Base-by-base conservation (phyloP, 2,888 invertebrate genomes). In the Caenorhabditis sulstoni region DNA sequence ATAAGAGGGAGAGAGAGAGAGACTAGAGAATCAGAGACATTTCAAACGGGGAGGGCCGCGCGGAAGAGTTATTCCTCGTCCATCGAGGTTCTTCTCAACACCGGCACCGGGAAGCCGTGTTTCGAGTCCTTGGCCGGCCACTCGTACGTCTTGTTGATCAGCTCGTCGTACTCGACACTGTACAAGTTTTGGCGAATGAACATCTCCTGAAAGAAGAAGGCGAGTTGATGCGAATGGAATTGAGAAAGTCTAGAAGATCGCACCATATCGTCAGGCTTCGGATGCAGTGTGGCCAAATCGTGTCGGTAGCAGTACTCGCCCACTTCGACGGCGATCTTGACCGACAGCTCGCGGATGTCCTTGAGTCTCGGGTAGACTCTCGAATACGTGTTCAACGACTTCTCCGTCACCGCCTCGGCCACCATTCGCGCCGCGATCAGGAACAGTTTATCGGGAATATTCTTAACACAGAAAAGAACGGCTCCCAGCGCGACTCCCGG, bases 401-500 rank as follows among this genome's bases (percentile, higher is more conserved):
- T 93, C 58, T 95, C 93, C 0, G 94, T 93, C 8, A 97, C 97
- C 59, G 95, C 92, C 4, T 94, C 93, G 0, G 97, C 94, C 68
- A 98, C 92, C 65, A 94, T 93, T 94, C 95, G 91, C 53, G 98
- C 96, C 14, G 99, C 95, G 65, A 95, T 94, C 58, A 99, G 92
- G 93, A 99, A 99, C 91, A 97, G 93, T 81, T 94, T 94, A 90
- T 99, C 97, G 7, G 94, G 94, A 90, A 99, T 96, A 90, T 96
- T 96, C 90, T 96, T 95, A 5, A 96, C 94, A 68, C 95, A 95
- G 37, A 96, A 95, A 16, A 94, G 94, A 84, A 97, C 95, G 9
- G 96, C 95, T 9, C 97, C 99, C 20, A 99, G 93, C 11, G 96
- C 97, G 9, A 93, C 92, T 5, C 98, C 99, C 0, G 98, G 98